Base-by-base conservation (phyloP, 2,888 invertebrate genomes). In the Ischnus inquisitorius region DNA sequence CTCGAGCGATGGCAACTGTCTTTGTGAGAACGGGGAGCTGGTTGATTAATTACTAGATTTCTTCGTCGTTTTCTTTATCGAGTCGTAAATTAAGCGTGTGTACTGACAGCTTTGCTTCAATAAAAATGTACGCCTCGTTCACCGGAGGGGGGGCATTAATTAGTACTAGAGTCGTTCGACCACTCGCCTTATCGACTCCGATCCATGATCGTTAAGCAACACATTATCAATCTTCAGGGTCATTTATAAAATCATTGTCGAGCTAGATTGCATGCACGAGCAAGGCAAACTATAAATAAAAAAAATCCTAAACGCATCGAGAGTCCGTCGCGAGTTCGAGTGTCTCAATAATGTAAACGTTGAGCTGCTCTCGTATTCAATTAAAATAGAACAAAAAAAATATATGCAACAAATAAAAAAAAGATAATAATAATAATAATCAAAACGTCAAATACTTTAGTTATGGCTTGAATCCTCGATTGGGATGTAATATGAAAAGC, bases 301-400 rank as follows among this genome's bases (percentile, higher is more conserved):
- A 34, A n/a, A 79, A 79, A 72, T 72, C 39, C 3, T 71, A 48
- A 75, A 84, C 78, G 78, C 69, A 82, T 79, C 81, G 81, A 79
- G 79, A 81, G 78, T 64, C 81, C 57, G 69, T 78, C 72, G 81
- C 74, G 74, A 81, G 78, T 69, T 81, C 28, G 68, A 77, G 72
- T 34, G 67, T 48, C 57, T 69, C 74, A 51, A 80, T 74, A 80
- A 77, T 80, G 48, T 83, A 76, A 82, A 80, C 76, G 64, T 86
- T 86, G 86, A 87, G 86, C 85, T 83, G 85, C 83, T 82, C 68
- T 62, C 43, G 41, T 83, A 41, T 67, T 64, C 41, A 84, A 86
- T 82, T 72, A 83, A 79, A 84, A 83, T 60, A 80, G 72, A 79
- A 71, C 54, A 76, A 80, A 78, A 74, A 22, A 75, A 83, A 71